phyloP scores from a whole-genome alignment of 2,113 vertebrate genomes.

The Gopherus flavomarginatus region DNA sequence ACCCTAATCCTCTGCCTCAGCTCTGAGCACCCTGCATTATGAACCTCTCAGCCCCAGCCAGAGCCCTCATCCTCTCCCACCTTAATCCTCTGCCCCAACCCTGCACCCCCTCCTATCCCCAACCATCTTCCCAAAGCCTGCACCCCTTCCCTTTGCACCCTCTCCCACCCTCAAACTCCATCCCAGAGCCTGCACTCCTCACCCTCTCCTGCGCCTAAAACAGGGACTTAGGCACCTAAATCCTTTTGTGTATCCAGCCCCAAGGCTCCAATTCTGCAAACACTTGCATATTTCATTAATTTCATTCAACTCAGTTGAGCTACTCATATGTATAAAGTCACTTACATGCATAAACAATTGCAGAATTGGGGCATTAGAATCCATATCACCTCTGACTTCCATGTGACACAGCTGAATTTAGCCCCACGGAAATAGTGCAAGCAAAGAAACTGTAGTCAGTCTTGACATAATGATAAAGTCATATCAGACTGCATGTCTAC shows the following conservation, averaged over 20 bases:
- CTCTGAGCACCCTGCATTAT: no score
- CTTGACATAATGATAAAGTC: background rate
- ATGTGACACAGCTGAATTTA: background rate
- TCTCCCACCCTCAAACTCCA: no score
- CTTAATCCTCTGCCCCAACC: no score
- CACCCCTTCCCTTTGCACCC: no score
- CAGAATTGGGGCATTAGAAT: background rate
- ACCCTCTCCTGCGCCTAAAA: no score
- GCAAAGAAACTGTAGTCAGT: background rate
- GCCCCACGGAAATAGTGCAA: background rate
- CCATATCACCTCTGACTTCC: background rate
- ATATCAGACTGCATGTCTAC: background rate
- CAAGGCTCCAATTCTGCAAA: background rate
- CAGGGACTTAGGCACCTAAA: background rate
- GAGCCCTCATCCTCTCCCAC: no score
- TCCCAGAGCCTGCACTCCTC: no score
- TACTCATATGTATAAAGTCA: slow-evolving; percentile 15
- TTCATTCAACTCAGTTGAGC: background rate
- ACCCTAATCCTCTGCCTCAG: no score
- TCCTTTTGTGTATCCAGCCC: accelerated
- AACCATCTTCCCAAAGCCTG: no score
- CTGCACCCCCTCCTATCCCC: no score
- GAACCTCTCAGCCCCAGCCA: no score
- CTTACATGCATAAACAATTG: background rate
- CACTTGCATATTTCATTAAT: background rate